Percentiles rank a stretch among this genome's conserved stretches.
Conservation (phyloP, 2,113 vertebrate species). For the Coracopsis vasa region DNA sequence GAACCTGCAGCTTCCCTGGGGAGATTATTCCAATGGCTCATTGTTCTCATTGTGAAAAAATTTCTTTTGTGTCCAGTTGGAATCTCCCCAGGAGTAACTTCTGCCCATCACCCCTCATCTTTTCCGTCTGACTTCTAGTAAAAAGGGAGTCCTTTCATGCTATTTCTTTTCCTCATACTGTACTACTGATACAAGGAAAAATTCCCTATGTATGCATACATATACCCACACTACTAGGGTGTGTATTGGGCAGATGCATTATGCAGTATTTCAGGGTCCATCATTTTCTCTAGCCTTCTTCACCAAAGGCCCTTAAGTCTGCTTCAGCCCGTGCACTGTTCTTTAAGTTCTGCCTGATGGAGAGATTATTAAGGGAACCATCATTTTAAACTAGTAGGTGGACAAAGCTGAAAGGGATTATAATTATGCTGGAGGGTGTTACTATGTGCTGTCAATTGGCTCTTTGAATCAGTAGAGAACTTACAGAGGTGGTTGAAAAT, state of each 20-base stretch:
- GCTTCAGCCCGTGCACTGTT: neutral
- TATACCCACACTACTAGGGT: neutral
- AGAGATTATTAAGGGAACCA: neutral
- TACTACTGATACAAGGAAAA: neutral
- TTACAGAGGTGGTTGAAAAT: neutral
- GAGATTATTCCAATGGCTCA: neutral
- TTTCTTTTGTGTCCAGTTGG: neutral
- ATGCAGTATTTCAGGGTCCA: neutral
- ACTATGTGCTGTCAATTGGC: neutral
- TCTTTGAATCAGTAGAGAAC: neutral
- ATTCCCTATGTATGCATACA: accelerated
- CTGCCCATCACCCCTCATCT: neutral
- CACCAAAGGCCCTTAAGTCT: neutral
- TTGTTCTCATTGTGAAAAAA: neutral
- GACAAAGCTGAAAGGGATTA: neutral
- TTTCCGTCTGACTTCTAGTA: neutral
- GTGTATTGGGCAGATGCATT: neutral
- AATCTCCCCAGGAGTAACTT: neutral
- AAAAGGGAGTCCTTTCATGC: neutral
- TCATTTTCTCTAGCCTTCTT: neutral
- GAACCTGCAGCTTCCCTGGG: too few species aligned
- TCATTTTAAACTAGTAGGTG: neutral
- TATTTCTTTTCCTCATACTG: neutral
- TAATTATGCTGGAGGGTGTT: neutral
- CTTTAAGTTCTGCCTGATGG: neutral